Conservation (phyloP, 92 coral and sea anemone genomes). For the Actinernus sp. region DNA sequence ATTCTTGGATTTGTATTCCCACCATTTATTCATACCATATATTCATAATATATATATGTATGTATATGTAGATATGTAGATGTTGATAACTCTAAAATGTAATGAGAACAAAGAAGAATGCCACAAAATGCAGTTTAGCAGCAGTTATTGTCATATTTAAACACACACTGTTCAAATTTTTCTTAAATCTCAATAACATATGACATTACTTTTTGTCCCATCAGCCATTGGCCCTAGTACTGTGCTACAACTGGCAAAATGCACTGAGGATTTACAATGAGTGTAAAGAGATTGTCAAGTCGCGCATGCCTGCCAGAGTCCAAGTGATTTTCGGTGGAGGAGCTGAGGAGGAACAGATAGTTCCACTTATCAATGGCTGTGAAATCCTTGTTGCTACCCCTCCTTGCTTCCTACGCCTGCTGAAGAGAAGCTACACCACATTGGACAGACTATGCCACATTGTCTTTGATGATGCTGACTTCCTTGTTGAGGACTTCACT, state of each 20-base stretch:
- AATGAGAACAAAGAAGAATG: no score
- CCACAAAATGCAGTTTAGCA: no score
- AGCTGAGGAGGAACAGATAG: conserved; percentile 78
- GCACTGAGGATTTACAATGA: conserved; percentile 61
- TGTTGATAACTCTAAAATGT: no score
- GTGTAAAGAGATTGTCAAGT: conserved; percentile 54
- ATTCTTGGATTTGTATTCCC: no score
- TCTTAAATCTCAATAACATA: no score
- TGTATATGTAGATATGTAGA: no score
- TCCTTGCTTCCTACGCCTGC: conserved; percentile 88
- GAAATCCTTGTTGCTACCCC: conserved; percentile 92
- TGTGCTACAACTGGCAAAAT: conserved; percentile 71
- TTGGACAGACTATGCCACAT: conserved; percentile 83
- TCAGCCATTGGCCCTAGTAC: conserved; percentile 81
- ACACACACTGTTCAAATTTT: no score
- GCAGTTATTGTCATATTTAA: no score
- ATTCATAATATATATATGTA: no score
- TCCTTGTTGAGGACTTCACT: conserved; percentile 87
- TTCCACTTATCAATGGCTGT: conserved; percentile 88
- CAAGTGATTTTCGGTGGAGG: conserved; percentile 85
- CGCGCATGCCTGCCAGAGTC: conserved; percentile 61
- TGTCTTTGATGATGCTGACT: conserved; percentile 87
- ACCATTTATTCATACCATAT: no score
- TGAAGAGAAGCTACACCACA: conserved; percentile 71
- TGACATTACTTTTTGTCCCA: conserved; percentile 15